A percentile compares a stretch with the other conserved stretches of the same genome.
Evolutionary conservation across 2,113 vertebrate species (phyloP).

Genomic region (Poecilia latipinna): DNA sequence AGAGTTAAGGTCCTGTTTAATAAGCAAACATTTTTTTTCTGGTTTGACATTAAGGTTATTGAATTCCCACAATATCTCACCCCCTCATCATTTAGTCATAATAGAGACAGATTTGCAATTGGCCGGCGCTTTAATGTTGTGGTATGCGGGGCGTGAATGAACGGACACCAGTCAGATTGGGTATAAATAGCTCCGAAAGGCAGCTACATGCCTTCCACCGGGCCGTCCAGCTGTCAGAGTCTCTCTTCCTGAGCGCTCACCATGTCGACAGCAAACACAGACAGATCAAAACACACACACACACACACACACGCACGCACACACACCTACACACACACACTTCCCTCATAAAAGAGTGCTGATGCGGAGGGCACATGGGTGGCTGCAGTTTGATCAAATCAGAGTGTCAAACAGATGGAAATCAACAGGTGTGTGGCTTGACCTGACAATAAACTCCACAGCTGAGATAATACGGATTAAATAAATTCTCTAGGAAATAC

Average conservation of each 20-base stretch:
- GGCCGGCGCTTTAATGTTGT: constrained; percentile 25
- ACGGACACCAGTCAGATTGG: constrained; percentile 42
- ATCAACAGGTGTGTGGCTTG: neutral
- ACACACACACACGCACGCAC: neutral
- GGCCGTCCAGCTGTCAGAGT: constrained; percentile 72
- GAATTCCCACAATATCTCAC: neutral
- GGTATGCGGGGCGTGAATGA: constrained; percentile 61
- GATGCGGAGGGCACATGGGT: neutral
- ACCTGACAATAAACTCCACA: neutral
- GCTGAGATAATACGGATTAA: neutral
- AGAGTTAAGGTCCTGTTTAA: too few species aligned
- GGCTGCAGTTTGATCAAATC: neutral
- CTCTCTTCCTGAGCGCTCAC: constrained; percentile 50
- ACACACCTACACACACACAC: neutral
- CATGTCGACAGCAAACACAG: constrained; percentile 61
- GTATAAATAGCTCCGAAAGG: constrained; percentile 68
- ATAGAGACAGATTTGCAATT: constrained; percentile 3
- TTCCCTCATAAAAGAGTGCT: neutral
- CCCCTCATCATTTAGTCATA: neutral
- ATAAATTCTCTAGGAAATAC: neutral
- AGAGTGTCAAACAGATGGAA: accelerated
- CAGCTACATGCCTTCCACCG: constrained; percentile 57
- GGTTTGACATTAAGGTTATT: neutral
- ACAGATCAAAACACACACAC: constrained; percentile 56
- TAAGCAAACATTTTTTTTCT: neutral